Evolutionary conservation across 2,113 vertebrate genomes (phyloP), one percentile per base, ranked within the genome.

Genomic region (Rhizomys pruinosus): DNA sequence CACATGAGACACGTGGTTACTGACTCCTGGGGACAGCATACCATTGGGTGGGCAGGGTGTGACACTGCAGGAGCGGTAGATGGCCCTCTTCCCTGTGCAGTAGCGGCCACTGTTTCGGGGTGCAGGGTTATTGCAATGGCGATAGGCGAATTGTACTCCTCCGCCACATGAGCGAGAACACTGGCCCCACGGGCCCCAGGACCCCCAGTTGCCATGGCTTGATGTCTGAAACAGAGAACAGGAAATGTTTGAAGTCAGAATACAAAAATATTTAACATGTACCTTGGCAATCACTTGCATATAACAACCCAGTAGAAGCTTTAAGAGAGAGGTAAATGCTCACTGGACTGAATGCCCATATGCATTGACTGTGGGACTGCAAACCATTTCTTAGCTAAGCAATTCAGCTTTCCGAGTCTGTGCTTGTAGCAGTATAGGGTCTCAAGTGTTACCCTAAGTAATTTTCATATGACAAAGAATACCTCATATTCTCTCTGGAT

Each of bases 121-220:
- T 0, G 99, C 99, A 1, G 99, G 99, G 92, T 99, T 99, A 97
- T 99, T 99, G 98, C 99, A 99, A 93, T 99, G 98, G 5, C 99
- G 99, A 72, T 99, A 98, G 34, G 99, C 98, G 90, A 99, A 99
- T 97, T 99, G 99, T 13, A 99, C 99, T 5, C 99, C 99, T 0
- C 99, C 99, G 0, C 99, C 99, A 69, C 99, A 99, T 0, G 99
- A 98, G 2, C 99, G 98, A 29, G 99, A 99, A 94, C 99, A 99
- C 10, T 98, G 97, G 17, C 99, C 99, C 99, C 99, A 99, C 0
- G 99, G 89, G 0, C 99, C 99, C 99, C 99, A 99, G 15, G 99
- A 99, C 0, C 99, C 99, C 99, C 99, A 99, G 97, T 99, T 99
- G 74, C 99, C 99, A 0, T 99, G 99, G 95, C 99, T 99, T 57